Percentiles rank a stretch among this genome's conserved stretches.
phyloP scores from a whole-genome alignment of 1,140 invertebrate genomes.

The Drosophila tani region DNA sequence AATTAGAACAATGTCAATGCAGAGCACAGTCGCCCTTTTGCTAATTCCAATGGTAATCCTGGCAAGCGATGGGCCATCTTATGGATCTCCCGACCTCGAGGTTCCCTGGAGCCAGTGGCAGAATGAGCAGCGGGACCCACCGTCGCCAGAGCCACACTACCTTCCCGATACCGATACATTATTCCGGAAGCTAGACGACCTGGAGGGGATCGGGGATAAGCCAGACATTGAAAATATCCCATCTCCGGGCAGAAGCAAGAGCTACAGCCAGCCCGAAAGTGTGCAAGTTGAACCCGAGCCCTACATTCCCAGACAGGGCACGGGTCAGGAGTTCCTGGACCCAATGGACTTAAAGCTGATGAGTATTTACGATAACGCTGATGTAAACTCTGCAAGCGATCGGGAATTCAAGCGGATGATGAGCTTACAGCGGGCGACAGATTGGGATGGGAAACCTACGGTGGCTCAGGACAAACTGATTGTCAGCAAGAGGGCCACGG shows the following conservation, averaged over 20 bases:
- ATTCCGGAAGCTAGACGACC: constrained; percentile 13
- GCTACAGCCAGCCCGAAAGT: neutral
- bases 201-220: constrained; percentile 1
- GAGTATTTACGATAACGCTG: too few relatives aligned
- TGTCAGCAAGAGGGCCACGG: neutral
- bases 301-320: neutral
- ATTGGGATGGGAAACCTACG: neutral
- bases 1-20: constrained; percentile 63
- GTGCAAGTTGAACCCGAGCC: neutral
- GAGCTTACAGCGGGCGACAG: neutral
- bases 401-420: constrained; percentile 19
- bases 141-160: neutral
- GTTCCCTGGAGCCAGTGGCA: neutral
- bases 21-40: constrained; percentile 15
- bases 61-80: constrained; percentile 4
- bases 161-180: neutral
- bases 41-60: constrained; percentile 50
- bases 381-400: constrained; percentile 34
- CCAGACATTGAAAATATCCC: too few relatives aligned
- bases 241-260: neutral
- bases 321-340: neutral
- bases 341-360: neutral
- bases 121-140: neutral
- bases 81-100: neutral
- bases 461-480: constrained; percentile 2